phyloP scores from a whole-genome alignment of 2,888 invertebrate genomes.

The Drosophila gaucha region DNA sequence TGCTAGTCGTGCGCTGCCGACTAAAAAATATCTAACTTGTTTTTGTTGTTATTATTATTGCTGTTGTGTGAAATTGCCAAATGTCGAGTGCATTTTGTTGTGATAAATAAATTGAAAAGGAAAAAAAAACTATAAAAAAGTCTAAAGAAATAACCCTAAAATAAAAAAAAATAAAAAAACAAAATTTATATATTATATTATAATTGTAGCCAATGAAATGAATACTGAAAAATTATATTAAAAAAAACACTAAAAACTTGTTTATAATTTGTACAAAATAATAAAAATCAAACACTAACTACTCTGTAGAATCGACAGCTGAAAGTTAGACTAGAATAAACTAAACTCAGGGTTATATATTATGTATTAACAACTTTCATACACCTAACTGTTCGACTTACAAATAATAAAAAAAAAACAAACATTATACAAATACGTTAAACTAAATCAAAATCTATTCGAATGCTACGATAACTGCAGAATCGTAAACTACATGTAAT shows the following conservation, averaged over 20 bases:
- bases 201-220: conserved; percentile 47
- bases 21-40: neutral
- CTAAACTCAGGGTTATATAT: conserved; percentile 70
- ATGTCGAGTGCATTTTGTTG: conserved; percentile 82
- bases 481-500: conserved; percentile 25
- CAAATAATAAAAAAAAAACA: conserved; percentile 16
- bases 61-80: conserved; percentile 63
- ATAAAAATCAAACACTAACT: conserved; percentile 61
- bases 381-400: conserved; percentile 50
- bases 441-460: conserved; percentile 61
- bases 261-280: conserved; percentile 41
- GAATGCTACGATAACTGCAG: conserved; percentile 23
- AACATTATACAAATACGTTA: conserved; percentile 30
- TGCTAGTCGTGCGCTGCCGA: neutral
- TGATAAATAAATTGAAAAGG: conserved; percentile 74
- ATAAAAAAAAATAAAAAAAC: conserved; percentile 19
- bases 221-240: conserved; percentile 25
- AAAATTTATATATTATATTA: conserved; percentile 39
- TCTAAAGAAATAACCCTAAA: conserved; percentile 10
- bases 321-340: conserved; percentile 63
- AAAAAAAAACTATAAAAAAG: conserved; percentile 36
- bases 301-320: conserved; percentile 48
- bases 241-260: conserved; percentile 5
- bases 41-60: conserved; percentile 33
- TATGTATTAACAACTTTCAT: conserved; percentile 20